phyloP scores from a whole-genome alignment of 2,113 vertebrate genomes.

The Phaethornis superciliosus region DNA sequence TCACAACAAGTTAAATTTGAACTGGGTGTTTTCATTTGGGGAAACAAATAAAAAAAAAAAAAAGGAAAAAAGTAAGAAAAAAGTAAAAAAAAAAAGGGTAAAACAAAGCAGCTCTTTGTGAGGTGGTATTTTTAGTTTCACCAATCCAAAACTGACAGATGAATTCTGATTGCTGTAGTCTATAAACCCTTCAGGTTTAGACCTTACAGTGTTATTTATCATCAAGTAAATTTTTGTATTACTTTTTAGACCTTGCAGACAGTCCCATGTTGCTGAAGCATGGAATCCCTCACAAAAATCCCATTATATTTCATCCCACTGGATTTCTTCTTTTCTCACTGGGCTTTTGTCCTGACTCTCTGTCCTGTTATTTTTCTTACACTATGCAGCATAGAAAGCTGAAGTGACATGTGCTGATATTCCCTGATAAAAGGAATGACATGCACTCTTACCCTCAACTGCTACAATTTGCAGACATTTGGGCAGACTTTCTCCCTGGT shows the following conservation, averaged over 20 bases:
- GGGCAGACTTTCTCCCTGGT: not conserved
- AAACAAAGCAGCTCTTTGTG: not conserved
- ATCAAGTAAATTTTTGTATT: not conserved
- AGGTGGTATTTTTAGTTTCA: conserved; percentile 3
- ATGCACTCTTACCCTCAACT: not conserved
- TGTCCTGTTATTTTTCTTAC: not conserved
- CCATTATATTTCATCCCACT: not conserved
- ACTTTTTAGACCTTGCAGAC: not conserved
- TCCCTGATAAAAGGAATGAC: not conserved
- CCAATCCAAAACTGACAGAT: not conserved
- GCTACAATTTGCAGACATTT: not conserved
- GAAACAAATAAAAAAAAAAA: no score
- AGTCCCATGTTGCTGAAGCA: not conserved
- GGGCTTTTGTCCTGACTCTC: rapidly evolving
- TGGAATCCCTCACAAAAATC: not conserved
- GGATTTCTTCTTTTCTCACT: not conserved
- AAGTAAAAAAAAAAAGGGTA: not conserved
- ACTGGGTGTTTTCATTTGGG: not conserved
- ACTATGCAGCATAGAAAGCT: not conserved
- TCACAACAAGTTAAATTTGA: conserved; percentile 48
- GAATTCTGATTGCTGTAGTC: not conserved
- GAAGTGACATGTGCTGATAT: not conserved
- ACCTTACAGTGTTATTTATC: not conserved
- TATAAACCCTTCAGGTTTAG: not conserved
- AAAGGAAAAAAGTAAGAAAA: not conserved